A percentile compares a stretch with the other conserved stretches of the same genome.
phyloP scores from a whole-genome alignment of 1,140 invertebrate species.

The Harlomillsia oculata region DNA sequence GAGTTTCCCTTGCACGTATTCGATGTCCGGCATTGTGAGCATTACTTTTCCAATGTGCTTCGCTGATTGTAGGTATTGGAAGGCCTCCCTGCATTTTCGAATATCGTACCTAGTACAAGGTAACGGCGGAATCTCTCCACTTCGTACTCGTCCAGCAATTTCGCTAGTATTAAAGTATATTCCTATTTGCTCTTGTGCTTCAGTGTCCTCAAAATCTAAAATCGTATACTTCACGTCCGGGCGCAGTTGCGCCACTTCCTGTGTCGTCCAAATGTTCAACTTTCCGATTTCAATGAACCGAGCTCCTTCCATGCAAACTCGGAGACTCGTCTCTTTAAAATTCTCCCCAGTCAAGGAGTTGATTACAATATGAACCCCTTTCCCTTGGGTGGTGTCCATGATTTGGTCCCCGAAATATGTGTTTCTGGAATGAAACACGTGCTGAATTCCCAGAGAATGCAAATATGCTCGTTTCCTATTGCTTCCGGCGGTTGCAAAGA shows the following conservation, averaged over 20 bases:
- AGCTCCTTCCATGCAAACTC: constrained; percentile 1
- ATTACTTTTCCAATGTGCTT: constrained; percentile 14
- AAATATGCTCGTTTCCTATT: constrained; percentile 18
- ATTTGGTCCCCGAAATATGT: constrained; percentile 20
- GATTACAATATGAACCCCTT: constrained; percentile 15
- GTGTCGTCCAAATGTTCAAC: constrained; percentile 15
- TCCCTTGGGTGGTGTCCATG: not conserved
- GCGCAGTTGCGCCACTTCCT: constrained; percentile 7
- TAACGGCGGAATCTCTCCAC: not conserved
- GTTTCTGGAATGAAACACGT: constrained; percentile 24
- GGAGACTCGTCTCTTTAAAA: constrained; percentile 21
- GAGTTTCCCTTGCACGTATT: not conserved
- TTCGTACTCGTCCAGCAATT: not conserved
- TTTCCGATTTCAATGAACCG: constrained; percentile 26
- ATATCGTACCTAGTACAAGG: constrained; percentile 3
- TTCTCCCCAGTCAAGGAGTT: constrained; percentile 19
- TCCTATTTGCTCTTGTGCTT: not conserved
- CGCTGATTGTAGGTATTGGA: constrained; percentile 7
- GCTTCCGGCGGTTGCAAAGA: constrained; percentile 23
- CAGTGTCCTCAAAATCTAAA: not conserved
- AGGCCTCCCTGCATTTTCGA: not conserved
- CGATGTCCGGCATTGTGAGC: not conserved
- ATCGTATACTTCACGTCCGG: constrained; percentile 11
- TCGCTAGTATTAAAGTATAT: no score
- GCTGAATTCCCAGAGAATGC: constrained; percentile 9